Conservation (phyloP, 2,113 vertebrate species). For the Fukomys damarensis region DNA sequence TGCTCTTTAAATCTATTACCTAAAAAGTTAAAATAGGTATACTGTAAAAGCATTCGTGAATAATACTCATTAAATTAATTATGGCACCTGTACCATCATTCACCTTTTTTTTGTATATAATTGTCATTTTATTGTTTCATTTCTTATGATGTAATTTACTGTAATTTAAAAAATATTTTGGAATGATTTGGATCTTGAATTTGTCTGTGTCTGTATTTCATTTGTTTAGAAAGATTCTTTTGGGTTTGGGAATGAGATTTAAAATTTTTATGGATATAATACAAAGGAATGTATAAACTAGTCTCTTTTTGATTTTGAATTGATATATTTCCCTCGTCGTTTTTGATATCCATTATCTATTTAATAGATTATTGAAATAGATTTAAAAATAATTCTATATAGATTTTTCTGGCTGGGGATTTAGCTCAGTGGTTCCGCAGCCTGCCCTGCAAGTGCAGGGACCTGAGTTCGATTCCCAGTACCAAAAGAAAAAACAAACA, state of each 20-base stretch:
- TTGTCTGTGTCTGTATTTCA: constrained; percentile 67
- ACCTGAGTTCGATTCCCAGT: no score
- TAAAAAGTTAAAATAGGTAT: constrained; percentile 60
- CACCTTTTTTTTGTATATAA: constrained; percentile 53
- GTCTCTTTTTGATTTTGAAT: constrained; percentile 69
- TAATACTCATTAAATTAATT: constrained; percentile 64
- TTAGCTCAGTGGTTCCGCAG: no score
- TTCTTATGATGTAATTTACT: constrained; percentile 45
- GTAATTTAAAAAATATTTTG: constrained; percentile 52
- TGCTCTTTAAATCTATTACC: constrained; percentile 65
- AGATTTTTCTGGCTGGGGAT: no score
- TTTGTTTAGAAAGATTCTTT: constrained; percentile 44
- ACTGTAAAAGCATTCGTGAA: constrained; percentile 37
- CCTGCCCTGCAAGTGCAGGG: no score
- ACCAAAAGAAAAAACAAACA: no score
- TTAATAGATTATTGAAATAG: constrained; percentile 61
- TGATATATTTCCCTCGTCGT: constrained; percentile 62
- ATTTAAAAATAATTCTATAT: constrained; percentile 4
- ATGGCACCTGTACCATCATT: constrained; percentile 9
- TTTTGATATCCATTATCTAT: constrained; percentile 65
- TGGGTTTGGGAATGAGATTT: constrained; percentile 47
- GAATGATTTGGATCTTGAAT: constrained; percentile 25
- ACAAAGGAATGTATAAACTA: constrained; percentile 74
- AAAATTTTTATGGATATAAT: constrained; percentile 79
- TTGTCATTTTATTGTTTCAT: constrained; percentile 46